Base-by-base conservation (phyloP, 2,888 invertebrate species). In the Chironomus tentans region DNA sequence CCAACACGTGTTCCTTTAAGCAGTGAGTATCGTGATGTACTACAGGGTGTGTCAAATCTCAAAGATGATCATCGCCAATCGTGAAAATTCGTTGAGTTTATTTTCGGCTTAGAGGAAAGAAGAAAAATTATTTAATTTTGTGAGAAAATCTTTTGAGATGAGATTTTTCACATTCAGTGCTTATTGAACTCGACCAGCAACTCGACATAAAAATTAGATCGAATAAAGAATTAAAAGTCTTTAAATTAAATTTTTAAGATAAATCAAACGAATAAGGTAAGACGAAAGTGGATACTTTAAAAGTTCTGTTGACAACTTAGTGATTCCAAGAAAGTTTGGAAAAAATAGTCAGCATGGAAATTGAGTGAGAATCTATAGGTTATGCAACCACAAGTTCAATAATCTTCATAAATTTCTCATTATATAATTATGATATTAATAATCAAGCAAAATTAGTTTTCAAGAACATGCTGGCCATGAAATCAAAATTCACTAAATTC, bases 101-200 rank as follows among this genome's bases (percentile, higher is more conserved):
- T 71, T 71, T 71, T 71, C 71, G 71, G 7, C 18, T 50, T 38
- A n/a, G 18, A 3, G n/a, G 15, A 15, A 56, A 46, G 46, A 12
- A 18, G 12, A 22, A 65, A 22, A 65, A 65, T 56, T 56, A 7
- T 15, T 24, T 24, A 21, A 24, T 65, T 56, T 21, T 21, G 65
- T 74, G 74, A 74, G 74, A 74, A 74, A 68, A 72, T 24, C 38
- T 72, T 72, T 72, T 56, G 18, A 62, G 28, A 24, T 65, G 65
- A 65, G 65, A 65, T 65, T 65, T 38, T 65, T 65, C 65, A 65
- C 46, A 69, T 69, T 69, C 76, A 76, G 76, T 76, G 68, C 69
- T 61, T 28, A 15, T 69, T 69, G 46, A 69, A 69, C 69, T 76
- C 76, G 50, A 69, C 69, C 47, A 69, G n/a, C 76, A 74, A 74